Conservation (phyloP, 2,888 invertebrate genomes). For the Lithophane semibrunnea region DNA sequence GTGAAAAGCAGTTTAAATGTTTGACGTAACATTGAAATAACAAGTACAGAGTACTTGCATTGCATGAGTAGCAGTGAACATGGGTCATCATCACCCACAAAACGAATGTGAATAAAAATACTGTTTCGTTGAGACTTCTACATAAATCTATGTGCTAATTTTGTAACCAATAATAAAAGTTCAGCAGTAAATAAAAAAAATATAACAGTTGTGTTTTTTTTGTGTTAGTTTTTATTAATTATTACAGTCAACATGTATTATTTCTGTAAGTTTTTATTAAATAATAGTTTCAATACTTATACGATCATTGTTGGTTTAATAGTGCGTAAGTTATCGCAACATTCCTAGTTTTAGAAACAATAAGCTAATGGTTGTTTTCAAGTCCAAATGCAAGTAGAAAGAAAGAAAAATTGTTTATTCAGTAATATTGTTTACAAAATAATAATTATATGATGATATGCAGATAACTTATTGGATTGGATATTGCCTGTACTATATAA, state of each 20-base stretch:
- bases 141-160: background rate
- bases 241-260: background rate
- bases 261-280: too few relatives aligned
- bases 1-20: conserved; percentile 28
- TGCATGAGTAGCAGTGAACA: conserved; percentile 12
- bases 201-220: background rate
- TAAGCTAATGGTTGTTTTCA: background rate
- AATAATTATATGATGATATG: background rate
- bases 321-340: background rate
- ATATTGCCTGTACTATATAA: conserved; percentile 8
- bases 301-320: background rate
- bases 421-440: background rate
- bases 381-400: background rate
- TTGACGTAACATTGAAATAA: conserved; percentile 21
- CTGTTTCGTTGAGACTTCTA: background rate
- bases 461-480: conserved; percentile 5
- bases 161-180: conserved; percentile 7
- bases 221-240: background rate
- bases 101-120: background rate
- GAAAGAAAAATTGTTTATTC: too few relatives aligned
- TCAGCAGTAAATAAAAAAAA: background rate
- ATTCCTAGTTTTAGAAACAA: background rate
- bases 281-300: too few relatives aligned
- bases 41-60: conserved; percentile 18
- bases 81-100: conserved; percentile 7